These are phyloP conservation scores for Amphiura filiformis DNA, from an alignment of 35 echinoderm and acorn worm genomes.

Conservation along the genomic window DNA sequence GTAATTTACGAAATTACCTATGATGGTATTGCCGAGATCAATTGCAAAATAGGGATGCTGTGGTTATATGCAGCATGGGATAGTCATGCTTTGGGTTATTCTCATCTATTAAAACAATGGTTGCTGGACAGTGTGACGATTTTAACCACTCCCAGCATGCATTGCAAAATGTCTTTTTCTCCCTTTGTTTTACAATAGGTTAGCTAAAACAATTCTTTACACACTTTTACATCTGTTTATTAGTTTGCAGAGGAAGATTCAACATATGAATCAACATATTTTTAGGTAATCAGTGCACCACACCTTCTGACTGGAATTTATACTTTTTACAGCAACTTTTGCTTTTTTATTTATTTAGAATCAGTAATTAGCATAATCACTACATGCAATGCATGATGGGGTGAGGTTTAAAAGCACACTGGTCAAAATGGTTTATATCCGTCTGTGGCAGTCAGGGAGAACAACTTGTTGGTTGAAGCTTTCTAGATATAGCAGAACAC, in stretches of 20 bases:
- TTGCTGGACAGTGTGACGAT: neutral
- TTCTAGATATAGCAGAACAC: too few species aligned
- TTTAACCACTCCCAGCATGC: neutral
- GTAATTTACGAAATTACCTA: neutral
- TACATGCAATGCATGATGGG: slow-evolving; percentile 6
- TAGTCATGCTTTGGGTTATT: neutral
- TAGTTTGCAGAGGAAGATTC: neutral
- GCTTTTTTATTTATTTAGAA: too few species aligned
- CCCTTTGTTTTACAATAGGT: neutral
- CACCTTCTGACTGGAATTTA: neutral
- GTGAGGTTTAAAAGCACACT: neutral
- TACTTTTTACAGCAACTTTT: too few species aligned
- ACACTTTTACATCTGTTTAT: neutral
- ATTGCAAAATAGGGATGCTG: too few species aligned
- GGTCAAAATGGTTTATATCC: neutral
- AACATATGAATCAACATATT: neutral
- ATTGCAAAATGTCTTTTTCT: neutral
- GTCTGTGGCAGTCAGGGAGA: too few species aligned
- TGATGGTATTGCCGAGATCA: too few species aligned
- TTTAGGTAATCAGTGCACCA: neutral
- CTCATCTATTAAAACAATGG: neutral
- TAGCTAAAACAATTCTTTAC: neutral
- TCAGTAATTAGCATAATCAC: too few species aligned
- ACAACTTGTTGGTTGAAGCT: too few species aligned
- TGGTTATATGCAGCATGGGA: neutral